A percentile compares a stretch with the other conserved stretches of the same genome.
phyloP scores from a whole-genome alignment of 2,888 invertebrate genomes.

The Drosophila flavopinicola region DNA sequence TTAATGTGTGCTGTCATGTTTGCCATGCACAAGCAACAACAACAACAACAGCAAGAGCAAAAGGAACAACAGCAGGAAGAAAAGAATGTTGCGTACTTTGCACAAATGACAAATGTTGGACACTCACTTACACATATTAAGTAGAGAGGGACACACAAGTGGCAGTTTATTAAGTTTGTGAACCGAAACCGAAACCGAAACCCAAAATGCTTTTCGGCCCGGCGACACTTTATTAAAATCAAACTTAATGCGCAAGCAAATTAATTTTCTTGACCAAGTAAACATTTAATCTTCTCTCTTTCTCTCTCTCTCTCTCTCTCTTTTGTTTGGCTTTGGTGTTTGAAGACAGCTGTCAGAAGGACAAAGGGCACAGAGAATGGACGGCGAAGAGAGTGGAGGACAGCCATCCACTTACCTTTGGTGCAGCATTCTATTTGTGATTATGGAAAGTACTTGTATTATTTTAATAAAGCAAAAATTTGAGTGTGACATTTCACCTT shows the following conservation, averaged over 20 bases:
- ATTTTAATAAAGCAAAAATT: slow-evolving; percentile 75
- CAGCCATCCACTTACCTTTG: slow-evolving; percentile 25
- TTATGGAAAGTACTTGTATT: slow-evolving; percentile 56
- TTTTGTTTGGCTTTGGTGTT: not conserved
- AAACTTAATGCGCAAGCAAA: slow-evolving; percentile 69
- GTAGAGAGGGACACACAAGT: slow-evolving; percentile 22
- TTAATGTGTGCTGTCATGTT: slow-evolving; percentile 79
- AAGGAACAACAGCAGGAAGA: slow-evolving; percentile 11
- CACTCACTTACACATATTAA: slow-evolving; percentile 41
- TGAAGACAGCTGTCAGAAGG: slow-evolving; percentile 63
- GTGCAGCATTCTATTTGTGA: slow-evolving; percentile 32
- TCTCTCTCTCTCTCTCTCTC: not conserved
- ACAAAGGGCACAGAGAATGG: slow-evolving; percentile 8
- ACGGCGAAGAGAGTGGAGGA: not conserved
- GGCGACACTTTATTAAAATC: slow-evolving; percentile 77
- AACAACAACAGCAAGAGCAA: slow-evolving; percentile 19
- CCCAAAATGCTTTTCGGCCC: slow-evolving; percentile 24
- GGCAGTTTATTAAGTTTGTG: slow-evolving; percentile 68
- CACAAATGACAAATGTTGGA: slow-evolving; percentile 74
- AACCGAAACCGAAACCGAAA: slow-evolving; percentile 5
- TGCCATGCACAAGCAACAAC: slow-evolving; percentile 40
- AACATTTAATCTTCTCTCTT: slow-evolving; percentile 62
- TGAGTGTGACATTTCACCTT: slow-evolving; percentile 75
- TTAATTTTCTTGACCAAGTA: slow-evolving; percentile 69
- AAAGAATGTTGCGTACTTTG: slow-evolving; percentile 55